Percentiles rank a stretch among this genome's conserved stretches.
Conservation (phyloP, 2,113 vertebrate genomes). For the Bubo blakistoni region DNA sequence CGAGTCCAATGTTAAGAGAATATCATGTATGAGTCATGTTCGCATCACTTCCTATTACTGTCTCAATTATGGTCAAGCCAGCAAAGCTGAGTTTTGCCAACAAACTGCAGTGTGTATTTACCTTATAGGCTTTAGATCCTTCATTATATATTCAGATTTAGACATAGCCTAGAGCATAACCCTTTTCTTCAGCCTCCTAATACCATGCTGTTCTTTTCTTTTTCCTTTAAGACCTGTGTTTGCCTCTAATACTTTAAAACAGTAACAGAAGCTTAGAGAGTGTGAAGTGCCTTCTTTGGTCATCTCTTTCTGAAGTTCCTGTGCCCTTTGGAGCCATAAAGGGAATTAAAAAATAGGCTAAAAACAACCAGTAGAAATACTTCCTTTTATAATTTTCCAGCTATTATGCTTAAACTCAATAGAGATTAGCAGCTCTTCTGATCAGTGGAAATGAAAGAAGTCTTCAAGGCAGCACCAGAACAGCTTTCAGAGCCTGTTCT, state of each 20-base stretch:
- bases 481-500: background rate
- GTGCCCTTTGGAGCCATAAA: background rate
- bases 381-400: background rate
- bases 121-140: background rate
- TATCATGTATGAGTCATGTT: background rate
- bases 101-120: background rate
- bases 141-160: background rate
- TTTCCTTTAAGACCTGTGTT: background rate
- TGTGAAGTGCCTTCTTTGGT: background rate
- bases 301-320: background rate
- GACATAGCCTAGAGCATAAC: background rate
- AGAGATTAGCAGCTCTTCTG: background rate
- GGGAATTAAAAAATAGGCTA: background rate
- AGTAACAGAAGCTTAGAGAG: background rate
- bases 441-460: background rate
- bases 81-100: background rate
- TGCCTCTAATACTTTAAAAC: background rate
- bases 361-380: background rate
- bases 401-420: background rate
- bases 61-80: background rate
- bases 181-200: background rate
- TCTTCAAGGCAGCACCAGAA: background rate
- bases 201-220: background rate
- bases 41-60: conserved; percentile 10
- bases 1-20: background rate